These are phyloP conservation scores for Himalopsyche japonica DNA, from an alignment of 2,888 invertebrate species.

Conservation along the genomic window DNA sequence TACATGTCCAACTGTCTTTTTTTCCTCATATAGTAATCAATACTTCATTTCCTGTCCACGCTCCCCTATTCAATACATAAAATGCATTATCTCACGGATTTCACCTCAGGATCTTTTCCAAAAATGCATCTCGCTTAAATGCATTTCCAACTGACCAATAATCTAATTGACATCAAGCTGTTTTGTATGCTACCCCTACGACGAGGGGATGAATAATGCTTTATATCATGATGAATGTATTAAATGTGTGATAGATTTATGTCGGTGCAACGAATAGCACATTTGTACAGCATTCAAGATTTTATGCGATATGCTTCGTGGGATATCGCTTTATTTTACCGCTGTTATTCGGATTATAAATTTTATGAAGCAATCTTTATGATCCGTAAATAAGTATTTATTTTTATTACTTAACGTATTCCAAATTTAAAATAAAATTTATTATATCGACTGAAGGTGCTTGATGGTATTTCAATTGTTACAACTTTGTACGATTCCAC, in stretches of 20 bases:
- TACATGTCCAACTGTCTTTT: not conserved
- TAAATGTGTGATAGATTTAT: not conserved
- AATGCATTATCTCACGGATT: not conserved
- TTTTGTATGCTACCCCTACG: not conserved
- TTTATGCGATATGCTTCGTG: too few species aligned
- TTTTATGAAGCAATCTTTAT: too few species aligned
- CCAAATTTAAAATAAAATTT: too few species aligned
- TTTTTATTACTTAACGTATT: too few species aligned
- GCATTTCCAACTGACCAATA: constrained; percentile 32
- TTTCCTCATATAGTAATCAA: not conserved
- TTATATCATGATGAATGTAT: not conserved
- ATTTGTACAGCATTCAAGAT: too few species aligned
- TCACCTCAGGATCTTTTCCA: not conserved
- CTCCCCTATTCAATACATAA: not conserved
- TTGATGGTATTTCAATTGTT: too few species aligned
- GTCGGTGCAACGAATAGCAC: not conserved
- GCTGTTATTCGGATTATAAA: too few species aligned
- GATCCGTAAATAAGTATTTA: too few species aligned
- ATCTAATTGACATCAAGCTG: constrained; percentile 15
- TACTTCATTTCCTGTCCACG: not conserved
- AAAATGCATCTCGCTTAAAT: constrained; percentile 25
- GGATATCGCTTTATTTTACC: too few species aligned
- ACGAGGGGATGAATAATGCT: not conserved
- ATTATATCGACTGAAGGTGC: too few species aligned
- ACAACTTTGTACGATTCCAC: too few species aligned